Conservation (phyloP, 2,888 invertebrate genomes). For the Cryptocheilus praepositus region DNA sequence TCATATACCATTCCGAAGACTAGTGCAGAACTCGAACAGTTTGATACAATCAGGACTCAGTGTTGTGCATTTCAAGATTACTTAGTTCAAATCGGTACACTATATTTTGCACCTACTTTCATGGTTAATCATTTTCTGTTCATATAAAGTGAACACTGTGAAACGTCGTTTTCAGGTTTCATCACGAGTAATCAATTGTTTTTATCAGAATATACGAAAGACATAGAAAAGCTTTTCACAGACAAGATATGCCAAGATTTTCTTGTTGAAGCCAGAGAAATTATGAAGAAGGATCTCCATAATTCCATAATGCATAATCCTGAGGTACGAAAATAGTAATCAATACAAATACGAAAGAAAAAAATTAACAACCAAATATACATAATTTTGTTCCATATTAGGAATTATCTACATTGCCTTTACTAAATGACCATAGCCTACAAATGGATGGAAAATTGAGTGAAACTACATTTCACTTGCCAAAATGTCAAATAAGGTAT, state of each 20-base stretch:
- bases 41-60: conserved; percentile 79
- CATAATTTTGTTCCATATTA: conserved; percentile 27
- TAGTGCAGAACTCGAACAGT: conserved; percentile 82
- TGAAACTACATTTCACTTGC: conserved; percentile 73
- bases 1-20: conserved; percentile 86
- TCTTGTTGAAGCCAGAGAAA: conserved; percentile 80
- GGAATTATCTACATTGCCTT: conserved; percentile 38
- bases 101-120: conserved; percentile 1
- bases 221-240: conserved; percentile 86
- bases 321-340: conserved; percentile 67
- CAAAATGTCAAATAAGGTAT: conserved; percentile 77
- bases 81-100: conserved; percentile 76
- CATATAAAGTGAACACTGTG: conserved; percentile 5
- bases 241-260: conserved; percentile 86
- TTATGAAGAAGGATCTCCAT: conserved; percentile 90
- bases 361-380: no score
- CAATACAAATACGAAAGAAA: no score
- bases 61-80: conserved; percentile 82
- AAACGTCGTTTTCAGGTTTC: conserved; percentile 72
- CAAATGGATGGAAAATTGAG: conserved; percentile 61
- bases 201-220: conserved; percentile 82
- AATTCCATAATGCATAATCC: conserved; percentile 77
- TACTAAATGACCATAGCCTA: conserved; percentile 40
- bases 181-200: conserved; percentile 78
- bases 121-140: background rate